Percentiles rank a stretch among this genome's conserved stretches.
phyloP scores from a whole-genome alignment of 2,113 vertebrate genomes.

The Paracanthobrama guichenoti region DNA sequence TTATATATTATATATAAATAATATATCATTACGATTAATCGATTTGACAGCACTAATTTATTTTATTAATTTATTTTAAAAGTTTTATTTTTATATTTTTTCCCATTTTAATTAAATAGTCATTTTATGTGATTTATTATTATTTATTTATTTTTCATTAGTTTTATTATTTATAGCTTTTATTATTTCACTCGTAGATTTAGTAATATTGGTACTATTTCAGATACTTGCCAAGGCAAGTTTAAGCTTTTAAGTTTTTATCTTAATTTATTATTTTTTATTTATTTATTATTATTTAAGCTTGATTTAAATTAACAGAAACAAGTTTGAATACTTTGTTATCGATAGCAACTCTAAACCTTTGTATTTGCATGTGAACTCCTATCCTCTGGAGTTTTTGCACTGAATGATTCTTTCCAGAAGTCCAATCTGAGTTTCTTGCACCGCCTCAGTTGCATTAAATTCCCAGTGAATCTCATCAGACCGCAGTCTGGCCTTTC shows the following conservation, averaged over 20 bases:
- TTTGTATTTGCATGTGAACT: not conserved
- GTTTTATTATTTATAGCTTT: no score
- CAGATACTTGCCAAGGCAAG: no score
- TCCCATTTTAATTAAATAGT: not conserved
- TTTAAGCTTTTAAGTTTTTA: not conserved
- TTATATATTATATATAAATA: no score
- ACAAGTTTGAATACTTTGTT: not conserved
- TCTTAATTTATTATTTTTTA: not conserved
- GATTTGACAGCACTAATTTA: not conserved
- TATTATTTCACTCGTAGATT: not conserved
- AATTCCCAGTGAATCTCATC: constrained; percentile 1
- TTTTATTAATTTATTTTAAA: not conserved
- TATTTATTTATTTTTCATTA: no score
- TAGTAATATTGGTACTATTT: not conserved
- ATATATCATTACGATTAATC: no score
- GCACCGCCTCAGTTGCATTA: not conserved
- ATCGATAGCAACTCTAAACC: not conserved
- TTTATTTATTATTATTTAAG: not conserved
- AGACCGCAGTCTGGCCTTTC: not conserved
- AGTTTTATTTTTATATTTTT: not conserved
- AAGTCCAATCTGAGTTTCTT: not conserved
- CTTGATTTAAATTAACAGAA: not conserved
- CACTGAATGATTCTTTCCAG: not conserved
- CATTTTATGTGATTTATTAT: not conserved
- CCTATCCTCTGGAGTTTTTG: not conserved